Percentiles rank a stretch among this genome's conserved stretches.
phyloP scores from a whole-genome alignment of 2,113 vertebrate genomes.

The Ursus arctos region DNA sequence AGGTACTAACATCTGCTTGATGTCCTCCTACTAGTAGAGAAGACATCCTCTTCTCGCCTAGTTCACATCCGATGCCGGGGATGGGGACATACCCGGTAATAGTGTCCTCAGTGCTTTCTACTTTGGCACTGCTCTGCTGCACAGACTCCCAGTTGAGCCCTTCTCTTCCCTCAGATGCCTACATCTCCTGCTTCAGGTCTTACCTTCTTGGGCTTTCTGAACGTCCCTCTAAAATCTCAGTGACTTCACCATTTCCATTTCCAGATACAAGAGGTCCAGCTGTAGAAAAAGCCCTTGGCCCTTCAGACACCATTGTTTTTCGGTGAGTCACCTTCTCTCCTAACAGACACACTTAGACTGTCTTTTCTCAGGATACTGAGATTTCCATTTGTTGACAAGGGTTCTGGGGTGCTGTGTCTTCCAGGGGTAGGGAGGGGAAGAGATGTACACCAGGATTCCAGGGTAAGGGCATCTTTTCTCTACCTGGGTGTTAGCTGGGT shows the following conservation, averaged over 20 bases:
- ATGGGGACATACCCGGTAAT: fast-evolving
- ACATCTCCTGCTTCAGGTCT: background rate
- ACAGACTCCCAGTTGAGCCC: background rate
- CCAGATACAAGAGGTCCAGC: slow-evolving; percentile 30
- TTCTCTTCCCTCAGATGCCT: background rate
- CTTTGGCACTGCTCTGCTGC: background rate
- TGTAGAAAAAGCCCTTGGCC: background rate
- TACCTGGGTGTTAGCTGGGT: background rate
- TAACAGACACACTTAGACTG: fast-evolving
- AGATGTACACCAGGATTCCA: background rate
- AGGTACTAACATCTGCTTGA: too few species aligned
- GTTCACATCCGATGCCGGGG: fast-evolving
- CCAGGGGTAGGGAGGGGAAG: background rate
- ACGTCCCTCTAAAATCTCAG: background rate
- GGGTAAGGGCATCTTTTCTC: background rate
- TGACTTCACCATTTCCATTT: slow-evolving; percentile 11
- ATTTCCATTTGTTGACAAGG: background rate
- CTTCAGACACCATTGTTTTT: slow-evolving; percentile 61
- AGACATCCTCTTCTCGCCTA: background rate
- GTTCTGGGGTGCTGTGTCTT: background rate
- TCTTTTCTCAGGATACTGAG: background rate
- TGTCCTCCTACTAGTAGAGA: background rate
- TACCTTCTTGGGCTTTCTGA: background rate
- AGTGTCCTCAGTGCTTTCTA: background rate
- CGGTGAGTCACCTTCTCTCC: slow-evolving; percentile 69